Evolutionary conservation across 2,888 invertebrate species (phyloP).

Genomic region (Lamproptera curius): DNA sequence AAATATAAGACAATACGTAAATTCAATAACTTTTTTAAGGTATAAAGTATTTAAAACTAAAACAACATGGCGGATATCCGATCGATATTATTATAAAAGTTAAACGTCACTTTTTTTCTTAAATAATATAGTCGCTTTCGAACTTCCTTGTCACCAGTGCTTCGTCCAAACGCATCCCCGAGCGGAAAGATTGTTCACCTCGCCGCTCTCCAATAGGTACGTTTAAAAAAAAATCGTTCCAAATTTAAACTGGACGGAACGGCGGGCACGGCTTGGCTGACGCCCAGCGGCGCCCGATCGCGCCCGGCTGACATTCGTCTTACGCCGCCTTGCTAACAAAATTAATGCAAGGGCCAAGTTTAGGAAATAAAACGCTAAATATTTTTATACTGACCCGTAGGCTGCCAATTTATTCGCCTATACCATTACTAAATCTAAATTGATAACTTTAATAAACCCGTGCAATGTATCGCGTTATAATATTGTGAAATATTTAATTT

Average conservation of each 20-base stretch:
- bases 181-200: slow-evolving; percentile 66
- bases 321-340: slow-evolving; percentile 39
- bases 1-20: no score
- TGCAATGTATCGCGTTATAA: no score
- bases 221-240: slow-evolving; percentile 65
- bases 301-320: slow-evolving; percentile 50
- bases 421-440: background rate
- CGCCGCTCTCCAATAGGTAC: slow-evolving; percentile 55
- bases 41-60: no score
- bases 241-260: slow-evolving; percentile 69
- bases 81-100: no score
- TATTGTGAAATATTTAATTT: no score
- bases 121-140: background rate
- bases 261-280: slow-evolving; percentile 68
- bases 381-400: background rate
- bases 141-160: slow-evolving; percentile 10
- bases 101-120: background rate
- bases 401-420: slow-evolving; percentile 1
- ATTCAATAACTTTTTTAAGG: no score
- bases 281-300: slow-evolving; percentile 61
- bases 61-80: no score
- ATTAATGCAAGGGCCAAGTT: slow-evolving; percentile 15
- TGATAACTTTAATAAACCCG: no score
- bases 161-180: slow-evolving; percentile 7
- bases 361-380: slow-evolving; percentile 4